Conservation (phyloP, 2,113 vertebrate species). For the Hystrix cristata region DNA sequence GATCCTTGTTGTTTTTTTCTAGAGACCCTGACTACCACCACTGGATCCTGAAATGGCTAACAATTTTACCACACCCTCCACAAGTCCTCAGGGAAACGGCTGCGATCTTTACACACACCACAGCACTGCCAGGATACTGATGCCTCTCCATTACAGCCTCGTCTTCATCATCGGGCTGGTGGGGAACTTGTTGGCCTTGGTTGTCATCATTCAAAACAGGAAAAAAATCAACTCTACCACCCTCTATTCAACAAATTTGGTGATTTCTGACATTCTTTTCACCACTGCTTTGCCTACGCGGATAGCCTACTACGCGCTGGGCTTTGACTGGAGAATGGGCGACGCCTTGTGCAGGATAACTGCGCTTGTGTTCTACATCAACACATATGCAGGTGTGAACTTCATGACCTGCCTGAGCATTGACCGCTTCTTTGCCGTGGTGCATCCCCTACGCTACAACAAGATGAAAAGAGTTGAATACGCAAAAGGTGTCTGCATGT, state of each 20-base stretch:
- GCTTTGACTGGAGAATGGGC: constrained; percentile 95
- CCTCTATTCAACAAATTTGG: constrained; percentile 96
- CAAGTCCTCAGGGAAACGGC: constrained; percentile 51
- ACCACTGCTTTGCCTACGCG: constrained; percentile 92
- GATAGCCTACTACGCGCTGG: constrained; percentile 93
- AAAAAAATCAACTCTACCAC: constrained; percentile 99
- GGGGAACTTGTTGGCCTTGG: constrained; percentile 94
- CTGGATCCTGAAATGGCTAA: constrained; percentile 75
- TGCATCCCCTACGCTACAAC: constrained; percentile 93
- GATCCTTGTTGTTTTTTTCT: background rate
- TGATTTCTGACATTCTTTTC: constrained; percentile 97
- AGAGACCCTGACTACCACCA: constrained; percentile 76
- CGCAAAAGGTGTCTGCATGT: constrained; percentile 92
- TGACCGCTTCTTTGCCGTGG: constrained; percentile 96
- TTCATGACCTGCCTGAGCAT: constrained; percentile 99
- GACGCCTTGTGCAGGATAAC: constrained; percentile 92
- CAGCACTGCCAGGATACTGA: constrained; percentile 89
- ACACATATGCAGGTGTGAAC: constrained; percentile 97
- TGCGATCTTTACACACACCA: constrained; percentile 94
- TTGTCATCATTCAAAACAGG: constrained; percentile 94
- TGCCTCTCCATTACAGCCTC: constrained; percentile 92
- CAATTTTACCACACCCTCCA: constrained; percentile 18
- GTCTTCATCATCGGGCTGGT: constrained; percentile 93
- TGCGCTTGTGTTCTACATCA: constrained; percentile 95
- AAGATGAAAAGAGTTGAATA: constrained; percentile 92